phyloP scores from a whole-genome alignment of 2,113 vertebrate genomes.

The Bufo gargarizans region DNA sequence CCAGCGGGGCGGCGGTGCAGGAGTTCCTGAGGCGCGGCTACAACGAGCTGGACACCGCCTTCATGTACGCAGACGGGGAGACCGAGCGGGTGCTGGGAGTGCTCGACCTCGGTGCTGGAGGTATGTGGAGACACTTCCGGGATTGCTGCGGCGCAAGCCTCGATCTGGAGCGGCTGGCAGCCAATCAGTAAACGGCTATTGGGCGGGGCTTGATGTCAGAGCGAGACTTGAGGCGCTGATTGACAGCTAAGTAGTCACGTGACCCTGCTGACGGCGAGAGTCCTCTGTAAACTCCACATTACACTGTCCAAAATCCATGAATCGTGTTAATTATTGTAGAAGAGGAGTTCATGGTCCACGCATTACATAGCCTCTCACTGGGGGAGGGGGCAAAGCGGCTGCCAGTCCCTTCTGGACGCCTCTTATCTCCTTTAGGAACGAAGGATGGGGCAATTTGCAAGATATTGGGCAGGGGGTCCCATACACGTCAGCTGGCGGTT shows the following conservation, averaged over 20 bases:
- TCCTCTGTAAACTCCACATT: too few relatives aligned
- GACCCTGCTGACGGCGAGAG: neutral
- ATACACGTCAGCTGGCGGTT: too few relatives aligned
- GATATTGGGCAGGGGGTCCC: too few relatives aligned
- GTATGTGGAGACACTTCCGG: slow-evolving; percentile 59
- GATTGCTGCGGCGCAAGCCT: slow-evolving; percentile 28
- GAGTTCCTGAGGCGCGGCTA: slow-evolving; percentile 78
- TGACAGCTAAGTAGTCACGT: neutral
- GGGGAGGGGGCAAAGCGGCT: too few relatives aligned
- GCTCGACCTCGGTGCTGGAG: slow-evolving; percentile 75
- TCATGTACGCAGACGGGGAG: slow-evolving; percentile 85
- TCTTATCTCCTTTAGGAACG: too few relatives aligned
- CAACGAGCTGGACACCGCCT: slow-evolving; percentile 82
- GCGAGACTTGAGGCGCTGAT: slow-evolving; percentile 10
- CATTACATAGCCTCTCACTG: too few relatives aligned
- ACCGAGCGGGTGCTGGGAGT: slow-evolving; percentile 83
- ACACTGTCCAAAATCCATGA: too few relatives aligned
- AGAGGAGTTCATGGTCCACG: too few relatives aligned
- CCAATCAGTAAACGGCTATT: neutral
- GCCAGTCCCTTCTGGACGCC: too few relatives aligned
- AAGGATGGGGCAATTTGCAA: too few relatives aligned
- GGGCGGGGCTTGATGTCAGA: neutral
- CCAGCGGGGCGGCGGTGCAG: slow-evolving; percentile 75
- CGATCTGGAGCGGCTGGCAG: neutral
- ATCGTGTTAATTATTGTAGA: too few relatives aligned